Percentiles rank a stretch among this genome's conserved stretches.
Conservation (phyloP, 2,797 vertebrate genomes). For the Moxostoma hubbsi region DNA sequence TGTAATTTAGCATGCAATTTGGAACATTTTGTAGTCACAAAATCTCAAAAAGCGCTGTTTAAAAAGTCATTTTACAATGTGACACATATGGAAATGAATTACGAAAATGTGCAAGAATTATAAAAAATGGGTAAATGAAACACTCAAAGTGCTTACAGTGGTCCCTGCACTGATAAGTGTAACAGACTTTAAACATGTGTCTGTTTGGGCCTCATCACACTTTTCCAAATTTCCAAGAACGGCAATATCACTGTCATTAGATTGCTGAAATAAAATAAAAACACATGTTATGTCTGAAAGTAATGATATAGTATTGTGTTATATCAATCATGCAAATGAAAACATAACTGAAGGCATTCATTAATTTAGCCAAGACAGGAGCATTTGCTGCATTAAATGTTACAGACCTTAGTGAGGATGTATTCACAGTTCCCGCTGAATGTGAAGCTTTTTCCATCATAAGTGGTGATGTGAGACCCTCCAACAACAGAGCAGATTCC, state of each 20-base stretch:
- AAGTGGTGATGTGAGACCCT: slow-evolving; percentile 85
- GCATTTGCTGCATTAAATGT: neutral
- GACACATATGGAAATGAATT: no score
- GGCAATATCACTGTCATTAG: slow-evolving; percentile 65
- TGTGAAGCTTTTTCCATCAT: slow-evolving; percentile 80
- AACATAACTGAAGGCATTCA: neutral
- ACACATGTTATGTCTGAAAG: neutral
- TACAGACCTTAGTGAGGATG: slow-evolving; percentile 21
- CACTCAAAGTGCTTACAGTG: slow-evolving; percentile 60
- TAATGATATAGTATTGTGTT: neutral
- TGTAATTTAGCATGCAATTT: no score
- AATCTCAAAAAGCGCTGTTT: no score
- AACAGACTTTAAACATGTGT: slow-evolving; percentile 77
- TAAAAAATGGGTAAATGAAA: neutral
- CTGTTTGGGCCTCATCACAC: slow-evolving; percentile 74
- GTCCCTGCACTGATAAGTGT: slow-evolving; percentile 60
- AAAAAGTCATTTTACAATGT: no score
- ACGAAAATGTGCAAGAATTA: neutral
- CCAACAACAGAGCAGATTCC: slow-evolving; percentile 81
- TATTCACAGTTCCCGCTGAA: slow-evolving; percentile 88
- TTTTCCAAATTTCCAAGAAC: slow-evolving; percentile 78
- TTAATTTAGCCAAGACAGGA: neutral
- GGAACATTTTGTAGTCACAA: no score
- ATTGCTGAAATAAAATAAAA: slow-evolving; percentile 18
- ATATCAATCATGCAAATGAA: neutral